phyloP scores from a whole-genome alignment of 2,888 invertebrate species.

The Euproctis similis region DNA sequence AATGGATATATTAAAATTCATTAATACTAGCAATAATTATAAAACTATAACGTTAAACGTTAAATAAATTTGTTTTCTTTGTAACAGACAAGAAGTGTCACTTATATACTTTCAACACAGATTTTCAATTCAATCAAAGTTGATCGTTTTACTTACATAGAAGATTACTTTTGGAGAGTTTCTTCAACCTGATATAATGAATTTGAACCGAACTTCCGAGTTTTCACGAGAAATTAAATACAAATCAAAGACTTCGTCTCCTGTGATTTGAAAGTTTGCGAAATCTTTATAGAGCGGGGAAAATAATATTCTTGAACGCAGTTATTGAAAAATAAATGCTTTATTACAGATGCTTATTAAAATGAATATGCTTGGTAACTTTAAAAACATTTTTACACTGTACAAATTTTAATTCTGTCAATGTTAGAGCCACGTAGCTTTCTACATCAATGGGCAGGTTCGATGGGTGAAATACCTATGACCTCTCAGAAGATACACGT shows the following conservation, averaged over 20 bases:
- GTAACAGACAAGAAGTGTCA: slow-evolving; percentile 3
- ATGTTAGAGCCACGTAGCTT: too few species aligned
- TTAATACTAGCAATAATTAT: too few species aligned
- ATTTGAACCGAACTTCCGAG: slow-evolving; percentile 14
- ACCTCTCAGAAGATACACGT: too few species aligned
- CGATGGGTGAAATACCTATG: too few species aligned
- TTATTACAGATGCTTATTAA: too few species aligned
- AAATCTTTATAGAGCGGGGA: slow-evolving; percentile 8
- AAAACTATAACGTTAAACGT: too few species aligned
- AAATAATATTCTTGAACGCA: slow-evolving; percentile 6
- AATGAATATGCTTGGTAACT: too few species aligned
- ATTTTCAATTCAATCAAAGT: slow-evolving; percentile 12
- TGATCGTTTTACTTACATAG: slow-evolving; percentile 10
- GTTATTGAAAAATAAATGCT: too few species aligned
- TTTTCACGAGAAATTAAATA: slow-evolving; percentile 27
- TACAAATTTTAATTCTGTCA: too few species aligned
- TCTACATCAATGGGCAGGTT: too few species aligned
- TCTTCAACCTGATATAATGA: slow-evolving; percentile 15
- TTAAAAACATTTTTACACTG: too few species aligned
- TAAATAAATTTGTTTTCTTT: slow-evolving; percentile 2
- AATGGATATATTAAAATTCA: too few species aligned
- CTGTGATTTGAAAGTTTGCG: slow-evolving; percentile 16
- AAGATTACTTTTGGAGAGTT: slow-evolving; percentile 15
- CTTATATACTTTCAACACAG: slow-evolving; percentile 2
- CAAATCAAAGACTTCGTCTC: slow-evolving; percentile 18